phyloP scores from a whole-genome alignment of 2,888 invertebrate species.

The Balanococcus diminutus region DNA sequence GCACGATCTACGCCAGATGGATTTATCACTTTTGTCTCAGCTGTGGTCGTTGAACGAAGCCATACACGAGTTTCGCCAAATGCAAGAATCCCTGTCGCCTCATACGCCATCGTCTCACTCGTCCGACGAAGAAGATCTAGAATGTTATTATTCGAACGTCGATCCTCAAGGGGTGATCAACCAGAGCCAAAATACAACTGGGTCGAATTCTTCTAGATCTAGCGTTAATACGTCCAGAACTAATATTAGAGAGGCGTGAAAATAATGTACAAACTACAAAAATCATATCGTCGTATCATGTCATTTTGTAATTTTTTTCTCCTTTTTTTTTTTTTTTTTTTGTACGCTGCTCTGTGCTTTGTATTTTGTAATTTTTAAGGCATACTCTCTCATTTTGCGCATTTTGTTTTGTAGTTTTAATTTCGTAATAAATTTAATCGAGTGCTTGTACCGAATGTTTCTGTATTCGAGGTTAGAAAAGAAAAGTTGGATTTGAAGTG shows the following conservation, averaged over 20 bases:
- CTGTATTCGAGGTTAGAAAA: not conserved
- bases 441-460: not conserved
- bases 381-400: not conserved
- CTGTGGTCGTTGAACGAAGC: constrained; percentile 91
- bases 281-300: not conserved
- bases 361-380: not conserved
- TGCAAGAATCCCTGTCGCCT: constrained; percentile 63
- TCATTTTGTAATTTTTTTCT: not conserved
- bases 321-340: not conserved
- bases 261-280: not conserved
- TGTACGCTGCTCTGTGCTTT: not conserved
- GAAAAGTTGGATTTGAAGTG: not conserved
- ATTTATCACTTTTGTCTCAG: constrained; percentile 86
- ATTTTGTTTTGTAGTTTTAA: constrained; percentile 20
- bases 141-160: constrained; percentile 47
- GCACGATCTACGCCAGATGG: constrained; percentile 87
- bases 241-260: constrained; percentile 36
- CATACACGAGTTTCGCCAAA: constrained; percentile 83
- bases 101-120: constrained; percentile 58
- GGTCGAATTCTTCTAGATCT: constrained; percentile 46
- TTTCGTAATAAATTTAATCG: constrained; percentile 36
- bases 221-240: constrained; percentile 27
- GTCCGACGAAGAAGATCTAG: constrained; percentile 58
- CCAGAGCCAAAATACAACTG: constrained; percentile 35
- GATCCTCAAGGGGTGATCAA: constrained; percentile 40